Evolutionary conservation across 2,113 vertebrate species (phyloP).

Genomic region (Erinaceus europaeus): DNA sequence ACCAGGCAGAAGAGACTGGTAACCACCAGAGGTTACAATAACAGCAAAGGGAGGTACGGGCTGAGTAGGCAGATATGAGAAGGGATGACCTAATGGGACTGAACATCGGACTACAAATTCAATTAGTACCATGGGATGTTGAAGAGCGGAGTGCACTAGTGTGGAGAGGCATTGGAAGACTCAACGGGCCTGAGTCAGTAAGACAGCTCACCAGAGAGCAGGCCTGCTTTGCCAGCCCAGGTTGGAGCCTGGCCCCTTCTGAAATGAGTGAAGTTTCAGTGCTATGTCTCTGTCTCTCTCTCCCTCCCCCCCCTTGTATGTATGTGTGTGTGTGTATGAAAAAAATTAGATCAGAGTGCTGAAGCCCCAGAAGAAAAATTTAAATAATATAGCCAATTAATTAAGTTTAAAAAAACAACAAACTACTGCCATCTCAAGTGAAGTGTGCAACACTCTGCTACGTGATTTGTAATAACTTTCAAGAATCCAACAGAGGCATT

Average conservation of each 20-base stretch:
- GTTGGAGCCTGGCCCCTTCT: no score
- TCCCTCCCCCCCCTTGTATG: no score
- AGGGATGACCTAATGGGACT: background rate
- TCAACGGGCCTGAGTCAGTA: background rate
- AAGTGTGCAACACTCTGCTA: background rate
- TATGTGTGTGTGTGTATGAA: no score
- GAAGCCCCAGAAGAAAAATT: no score
- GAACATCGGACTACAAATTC: slow-evolving; percentile 30
- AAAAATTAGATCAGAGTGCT: no score
- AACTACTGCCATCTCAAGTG: background rate
- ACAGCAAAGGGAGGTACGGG: background rate
- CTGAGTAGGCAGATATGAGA: background rate
- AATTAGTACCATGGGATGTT: slow-evolving; percentile 31
- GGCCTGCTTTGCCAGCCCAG: no score
- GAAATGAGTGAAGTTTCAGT: no score
- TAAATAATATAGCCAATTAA: background rate
- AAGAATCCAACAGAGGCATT: background rate
- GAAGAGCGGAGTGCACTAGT: slow-evolving; percentile 9
- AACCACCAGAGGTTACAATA: background rate
- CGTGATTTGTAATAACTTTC: background rate
- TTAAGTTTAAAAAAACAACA: slow-evolving; percentile 40
- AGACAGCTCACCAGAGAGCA: no score
- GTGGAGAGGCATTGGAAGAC: background rate
- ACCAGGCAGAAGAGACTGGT: background rate
- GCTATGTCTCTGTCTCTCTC: no score